Conservation (phyloP, 2,113 vertebrate genomes). For the Toxotes jaculatrix region DNA sequence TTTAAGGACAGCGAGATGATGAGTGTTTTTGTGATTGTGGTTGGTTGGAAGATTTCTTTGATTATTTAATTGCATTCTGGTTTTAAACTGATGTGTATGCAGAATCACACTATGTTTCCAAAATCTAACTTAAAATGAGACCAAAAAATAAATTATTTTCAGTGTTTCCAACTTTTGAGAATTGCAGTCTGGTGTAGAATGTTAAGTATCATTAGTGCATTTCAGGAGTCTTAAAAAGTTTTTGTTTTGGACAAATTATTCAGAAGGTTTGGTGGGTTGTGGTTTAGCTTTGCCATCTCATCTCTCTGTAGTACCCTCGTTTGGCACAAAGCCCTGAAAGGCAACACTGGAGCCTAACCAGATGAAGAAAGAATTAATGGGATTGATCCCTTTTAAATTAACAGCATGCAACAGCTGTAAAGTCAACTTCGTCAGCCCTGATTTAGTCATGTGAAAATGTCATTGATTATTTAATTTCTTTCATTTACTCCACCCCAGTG, state of each 20-base stretch:
- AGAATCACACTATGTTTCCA: not conserved
- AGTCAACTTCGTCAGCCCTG: not conserved
- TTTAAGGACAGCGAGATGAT: conserved; percentile 1
- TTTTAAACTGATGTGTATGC: not conserved
- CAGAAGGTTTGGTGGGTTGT: not conserved
- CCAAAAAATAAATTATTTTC: not conserved
- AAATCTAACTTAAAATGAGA: not conserved
- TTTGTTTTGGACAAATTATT: no score
- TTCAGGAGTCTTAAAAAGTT: not conserved
- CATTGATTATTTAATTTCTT: not conserved
- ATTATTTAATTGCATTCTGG: conserved; percentile 7
- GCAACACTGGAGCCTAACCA: not conserved
- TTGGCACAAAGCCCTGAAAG: not conserved
- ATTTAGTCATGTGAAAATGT: conserved; percentile 5
- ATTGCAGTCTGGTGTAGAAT: not conserved
- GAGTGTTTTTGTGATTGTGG: not conserved
- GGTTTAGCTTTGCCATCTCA: not conserved
- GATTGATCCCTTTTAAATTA: conserved; percentile 32
- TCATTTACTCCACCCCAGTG: not conserved
- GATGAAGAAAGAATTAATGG: conserved; percentile 20
- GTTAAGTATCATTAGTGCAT: not conserved
- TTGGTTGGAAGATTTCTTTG: not conserved
- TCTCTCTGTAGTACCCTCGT: not conserved
- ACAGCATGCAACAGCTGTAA: conserved; percentile 20
- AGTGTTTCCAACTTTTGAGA: not conserved